phyloP scores from a whole-genome alignment of 2,888 invertebrate genomes.

The Brachypterus glaber region DNA sequence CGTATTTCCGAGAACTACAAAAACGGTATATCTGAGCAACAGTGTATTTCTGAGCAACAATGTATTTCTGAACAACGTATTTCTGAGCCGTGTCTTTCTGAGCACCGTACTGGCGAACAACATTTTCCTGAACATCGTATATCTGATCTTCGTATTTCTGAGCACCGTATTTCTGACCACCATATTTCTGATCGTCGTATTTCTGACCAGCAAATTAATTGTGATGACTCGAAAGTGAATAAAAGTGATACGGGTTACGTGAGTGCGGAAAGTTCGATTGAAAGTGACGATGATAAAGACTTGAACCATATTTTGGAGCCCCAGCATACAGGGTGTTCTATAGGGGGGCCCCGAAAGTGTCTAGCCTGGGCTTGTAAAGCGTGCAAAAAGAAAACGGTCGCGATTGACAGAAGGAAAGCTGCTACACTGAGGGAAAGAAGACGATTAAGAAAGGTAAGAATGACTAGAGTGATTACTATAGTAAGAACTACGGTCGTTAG shows the following conservation, averaged over 20 bases:
- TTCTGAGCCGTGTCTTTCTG: too few species aligned
- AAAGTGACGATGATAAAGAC: slow-evolving; percentile 36
- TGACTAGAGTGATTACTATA: too few species aligned
- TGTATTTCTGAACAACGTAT: too few species aligned
- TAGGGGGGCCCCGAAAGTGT: slow-evolving; percentile 58
- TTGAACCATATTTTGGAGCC: slow-evolving; percentile 41
- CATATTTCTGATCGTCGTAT: too few species aligned
- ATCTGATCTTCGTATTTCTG: background rate
- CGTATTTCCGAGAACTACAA: too few species aligned
- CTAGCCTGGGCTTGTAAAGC: slow-evolving; percentile 96
- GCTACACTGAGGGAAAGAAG: slow-evolving; percentile 92
- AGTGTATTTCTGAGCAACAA: too few species aligned
- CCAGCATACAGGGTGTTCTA: slow-evolving; percentile 30
- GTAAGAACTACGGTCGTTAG: too few species aligned
- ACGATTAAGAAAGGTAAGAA: slow-evolving; percentile 77
- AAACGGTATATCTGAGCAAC: too few species aligned
- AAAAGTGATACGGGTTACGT: slow-evolving; percentile 34
- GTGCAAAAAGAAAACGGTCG: slow-evolving; percentile 91
- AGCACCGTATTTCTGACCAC: background rate
- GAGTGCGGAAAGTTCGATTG: slow-evolving; percentile 35
- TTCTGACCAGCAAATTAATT: slow-evolving; percentile 1
- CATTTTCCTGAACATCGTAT: too few species aligned
- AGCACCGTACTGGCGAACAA: too few species aligned
- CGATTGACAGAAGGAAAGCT: slow-evolving; percentile 92
- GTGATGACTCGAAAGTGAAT: slow-evolving; percentile 1